Base-by-base conservation (phyloP, 1,140 invertebrate genomes). In the Chironomus tepperi region DNA sequence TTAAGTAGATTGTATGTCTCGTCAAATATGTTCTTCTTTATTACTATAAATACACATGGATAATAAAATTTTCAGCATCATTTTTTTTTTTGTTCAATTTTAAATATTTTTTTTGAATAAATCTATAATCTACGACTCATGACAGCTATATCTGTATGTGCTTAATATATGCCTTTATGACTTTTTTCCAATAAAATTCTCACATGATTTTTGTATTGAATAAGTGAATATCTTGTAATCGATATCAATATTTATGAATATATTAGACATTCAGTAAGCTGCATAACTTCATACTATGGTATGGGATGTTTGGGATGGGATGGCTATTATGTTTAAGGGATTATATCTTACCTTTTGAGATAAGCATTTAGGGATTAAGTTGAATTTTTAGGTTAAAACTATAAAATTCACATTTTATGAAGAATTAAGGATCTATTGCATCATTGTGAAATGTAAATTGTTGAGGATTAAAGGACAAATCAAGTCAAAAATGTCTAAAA, bases 31-130 rank as follows among this genome's bases (percentile, higher is more conserved):
- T 19, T 19, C 19, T 18, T 19, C 19, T 9, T 70, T 70, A 70
- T 70, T 70, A 70, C 65, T 70, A 70, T 70, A 21, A 70, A 70
- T 70, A 70, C 65, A 70, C 65, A 19, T 70, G 16, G n/a, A 57
- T 57, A 57, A 57, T 57, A 57, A 57, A 57, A 57, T 57, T 57
- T 57, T 57, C 47, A 57, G 47, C 47, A 57, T 57, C 47, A 57
- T 57, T 12, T 57, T 57, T 3, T 5, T 57, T 34, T 34, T 34
- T 34, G 24, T 34, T 34, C 24, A 34, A 34, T 34, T 34, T 34
- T n/a, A n/a, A n/a, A n/a, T n/a, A n/a, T n/a, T 34, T 34, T 34
- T 34, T 34, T 5, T 34, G 24, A 34, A 15, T 15, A 57, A 57
- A 57, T 57, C 47, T 57, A 57, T n/a, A 57, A n/a, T 57, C 8